Evolutionary conservation across 2,113 vertebrate genomes (phyloP).

Genomic region (Brachyhypopomus gauderio): DNA sequence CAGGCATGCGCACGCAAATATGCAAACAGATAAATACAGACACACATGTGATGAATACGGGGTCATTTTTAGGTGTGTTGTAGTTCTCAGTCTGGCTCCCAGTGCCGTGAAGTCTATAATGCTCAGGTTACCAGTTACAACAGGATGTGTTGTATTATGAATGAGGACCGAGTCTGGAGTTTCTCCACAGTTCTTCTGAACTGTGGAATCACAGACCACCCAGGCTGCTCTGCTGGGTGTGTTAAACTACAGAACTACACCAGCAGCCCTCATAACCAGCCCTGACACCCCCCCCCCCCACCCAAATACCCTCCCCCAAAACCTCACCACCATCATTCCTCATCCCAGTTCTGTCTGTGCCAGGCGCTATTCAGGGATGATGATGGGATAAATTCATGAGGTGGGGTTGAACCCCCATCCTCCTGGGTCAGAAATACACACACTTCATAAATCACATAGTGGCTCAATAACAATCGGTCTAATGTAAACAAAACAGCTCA

Average conservation of each 20-base stretch:
- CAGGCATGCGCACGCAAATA: too few relatives aligned
- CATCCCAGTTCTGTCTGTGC: slow-evolving; percentile 14
- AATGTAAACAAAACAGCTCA: slow-evolving; percentile 39
- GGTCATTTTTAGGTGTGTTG: background rate
- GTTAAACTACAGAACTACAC: slow-evolving; percentile 14
- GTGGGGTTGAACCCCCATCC: slow-evolving; percentile 3
- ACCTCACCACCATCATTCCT: background rate
- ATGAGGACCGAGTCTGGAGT: slow-evolving; percentile 15
- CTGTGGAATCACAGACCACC: background rate
- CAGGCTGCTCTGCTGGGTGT: background rate
- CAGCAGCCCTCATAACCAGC: slow-evolving; percentile 22
- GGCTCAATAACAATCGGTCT: slow-evolving; percentile 48
- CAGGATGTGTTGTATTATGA: slow-evolving; percentile 11
- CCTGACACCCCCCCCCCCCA: background rate
- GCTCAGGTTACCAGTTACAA: slow-evolving; percentile 19
- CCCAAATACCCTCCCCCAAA: too few relatives aligned
- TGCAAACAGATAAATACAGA: slow-evolving; percentile 33
- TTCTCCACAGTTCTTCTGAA: slow-evolving; percentile 5
- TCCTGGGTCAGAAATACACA: slow-evolving; percentile 29
- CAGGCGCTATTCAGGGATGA: slow-evolving; percentile 57
- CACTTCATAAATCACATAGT: slow-evolving; percentile 19
- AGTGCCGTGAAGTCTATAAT: slow-evolving; percentile 4
- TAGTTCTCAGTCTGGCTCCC: background rate
- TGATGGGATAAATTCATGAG: slow-evolving; percentile 48
- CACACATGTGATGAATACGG: background rate